A percentile compares a stretch with the other conserved stretches of the same genome.
phyloP scores from a whole-genome alignment of 2,888 invertebrate genomes.

The Adela reaumurella region DNA sequence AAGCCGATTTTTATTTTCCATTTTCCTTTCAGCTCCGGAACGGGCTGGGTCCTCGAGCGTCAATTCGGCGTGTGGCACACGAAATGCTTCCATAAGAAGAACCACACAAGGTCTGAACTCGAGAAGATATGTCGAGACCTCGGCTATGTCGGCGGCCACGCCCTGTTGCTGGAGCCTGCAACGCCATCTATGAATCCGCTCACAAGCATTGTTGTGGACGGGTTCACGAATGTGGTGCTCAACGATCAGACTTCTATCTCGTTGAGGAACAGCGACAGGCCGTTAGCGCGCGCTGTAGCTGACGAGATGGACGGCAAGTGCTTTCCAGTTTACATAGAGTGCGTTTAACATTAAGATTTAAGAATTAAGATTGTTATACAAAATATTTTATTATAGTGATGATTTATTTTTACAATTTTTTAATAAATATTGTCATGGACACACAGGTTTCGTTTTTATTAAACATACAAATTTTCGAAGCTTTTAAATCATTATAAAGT shows the following conservation, averaged over 20 bases:
- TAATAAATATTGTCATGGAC: too few relatives aligned
- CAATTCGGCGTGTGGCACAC: conserved; percentile 70
- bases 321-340: conserved; percentile 46
- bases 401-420: too few relatives aligned
- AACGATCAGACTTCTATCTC: conserved; percentile 36
- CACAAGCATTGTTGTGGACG: conserved; percentile 28
- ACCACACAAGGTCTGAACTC: conserved; percentile 48
- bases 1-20: too few relatives aligned
- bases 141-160: conserved; percentile 57
- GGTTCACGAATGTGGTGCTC: conserved; percentile 32
- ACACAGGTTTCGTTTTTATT: too few relatives aligned
- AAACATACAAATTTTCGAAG: too few relatives aligned
- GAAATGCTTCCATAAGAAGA: conserved; percentile 59
- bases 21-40: conserved; percentile 45
- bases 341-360: conserved; percentile 23
- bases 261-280: conserved; percentile 31
- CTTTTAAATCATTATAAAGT: conserved; percentile 4
- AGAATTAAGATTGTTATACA: neutral
- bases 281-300: conserved; percentile 29
- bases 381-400: neutral
- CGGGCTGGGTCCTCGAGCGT: conserved; percentile 63
- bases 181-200: conserved; percentile 20
- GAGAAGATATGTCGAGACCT: conserved; percentile 60
- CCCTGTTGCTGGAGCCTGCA: conserved; percentile 30
- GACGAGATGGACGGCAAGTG: conserved; percentile 26